Evolutionary conservation across 2,888 invertebrate genomes (phyloP), one percentile per base, ranked within the genome.

Genomic region (Tetragonisca angustula): DNA sequence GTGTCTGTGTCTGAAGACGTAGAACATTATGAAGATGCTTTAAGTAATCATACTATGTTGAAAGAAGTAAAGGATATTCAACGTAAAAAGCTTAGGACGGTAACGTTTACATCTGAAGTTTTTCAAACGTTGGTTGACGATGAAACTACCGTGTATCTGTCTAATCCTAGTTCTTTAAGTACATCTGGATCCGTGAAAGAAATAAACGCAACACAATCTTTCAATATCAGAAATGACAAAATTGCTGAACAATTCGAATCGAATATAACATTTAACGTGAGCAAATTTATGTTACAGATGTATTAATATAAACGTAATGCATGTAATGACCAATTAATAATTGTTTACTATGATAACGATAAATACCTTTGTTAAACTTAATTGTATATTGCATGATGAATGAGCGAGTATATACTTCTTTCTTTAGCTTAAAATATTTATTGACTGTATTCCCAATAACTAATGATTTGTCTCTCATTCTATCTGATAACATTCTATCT

Each of bases 61-160:
- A 78, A 84, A 85, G 90, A 90, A 19, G 73, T 86, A 50, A 90
- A 88, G 85, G 89, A 91, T 65, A 86, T 83, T 17, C 92, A 92
- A 64, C 91, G 90, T 79, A 90, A 89, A 85, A 92, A 92, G 75
- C 91, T 93, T 75, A 90, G 91, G 91, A 90, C 91, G n/a, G 87
- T 93, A 73, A 92, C 92, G 67, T 91, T 94, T 67, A 93, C 93
- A 24, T 93, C 94, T 27, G 91, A 92, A 85, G 87, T 93, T 70
- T 92, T 91, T 71, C 93, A 94, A 86, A 94, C 94, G 36, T 88
- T 94, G 84, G 90, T 88, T 73, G 94, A 94, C 71, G 94, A 94
- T 72, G 90, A 92, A 77, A 88, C 91, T 17, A 92, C 91, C 52
- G 72, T 93, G 69, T 82, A 72, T 75, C 86, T 93, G 32, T 92